Base-by-base conservation (phyloP, 2,888 invertebrate genomes). In the Carabus problematicus region DNA sequence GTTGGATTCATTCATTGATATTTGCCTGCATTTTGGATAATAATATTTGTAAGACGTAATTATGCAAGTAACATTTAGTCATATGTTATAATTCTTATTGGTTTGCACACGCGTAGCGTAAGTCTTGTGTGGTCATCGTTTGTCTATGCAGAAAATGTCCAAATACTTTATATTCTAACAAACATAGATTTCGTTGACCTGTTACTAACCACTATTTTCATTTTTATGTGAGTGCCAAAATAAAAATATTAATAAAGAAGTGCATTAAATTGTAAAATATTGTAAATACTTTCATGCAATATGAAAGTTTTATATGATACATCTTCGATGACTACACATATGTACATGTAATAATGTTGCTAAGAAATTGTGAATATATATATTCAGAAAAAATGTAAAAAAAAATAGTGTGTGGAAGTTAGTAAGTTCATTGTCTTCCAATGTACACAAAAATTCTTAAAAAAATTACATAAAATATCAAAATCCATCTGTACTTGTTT, bases 371-470 rank as follows among this genome's bases (percentile, higher is more conserved):
- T 56, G 55, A 58, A 45, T 66, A 66, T 66, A 66, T 49, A 59
- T 67, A 67, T 56, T 56, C 41, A 67, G 49, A 60, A 60, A 67
- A 67, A 67, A 67, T 60, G 59, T 59, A 66, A 52, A 56, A 29
- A 19, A 56, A 49, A 78, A 77, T 76, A 75, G 73, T 75, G 77
- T 77, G 77, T 75, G 77, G 77, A 77, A 78, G 75, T 77, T 75
- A 76, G 75, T 73, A 72, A 73, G 75, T 73, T 72, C 73, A 75
- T 76, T 77, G 78, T 78, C 80, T 81, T 81, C 81, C 81, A 79
- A 73, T 77, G 76, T 69, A 79, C 79, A 79, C 79, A 73, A 76
- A 77, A 71, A 59, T 71, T 49, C 62, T 72, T 69, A 75, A 79
- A 79, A 79, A 79, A 79, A 77, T 71, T 71, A 69, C 62, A 69